These are phyloP conservation scores for Triplophysa dalaica DNA, from an alignment of 2,113 vertebrate genomes.

Conservation along the genomic window DNA sequence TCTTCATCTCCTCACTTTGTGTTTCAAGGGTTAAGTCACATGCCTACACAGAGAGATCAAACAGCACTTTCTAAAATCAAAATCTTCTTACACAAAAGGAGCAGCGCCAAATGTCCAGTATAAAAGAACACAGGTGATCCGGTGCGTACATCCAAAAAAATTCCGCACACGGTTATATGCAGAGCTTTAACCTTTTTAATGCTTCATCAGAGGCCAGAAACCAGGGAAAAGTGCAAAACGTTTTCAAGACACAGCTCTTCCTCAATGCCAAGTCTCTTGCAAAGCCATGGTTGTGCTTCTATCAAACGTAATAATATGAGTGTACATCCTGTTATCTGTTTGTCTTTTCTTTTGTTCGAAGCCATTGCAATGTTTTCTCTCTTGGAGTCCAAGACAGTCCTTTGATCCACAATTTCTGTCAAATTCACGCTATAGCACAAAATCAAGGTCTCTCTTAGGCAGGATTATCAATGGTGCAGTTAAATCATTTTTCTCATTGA, in stretches of 20 bases:
- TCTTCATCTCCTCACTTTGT: background rate
- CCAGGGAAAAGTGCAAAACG: no score
- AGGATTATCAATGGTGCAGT: slow-evolving; percentile 62
- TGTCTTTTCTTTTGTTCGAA: slow-evolving; percentile 58
- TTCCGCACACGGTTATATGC: no score
- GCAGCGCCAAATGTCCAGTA: no score
- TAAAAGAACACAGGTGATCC: no score
- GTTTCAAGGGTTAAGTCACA: slow-evolving; percentile 13
- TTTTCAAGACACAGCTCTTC: no score
- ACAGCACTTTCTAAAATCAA: slow-evolving; percentile 2
- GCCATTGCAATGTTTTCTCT: slow-evolving; percentile 50
- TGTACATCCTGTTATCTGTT: slow-evolving; percentile 42
- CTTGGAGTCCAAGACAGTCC: slow-evolving; percentile 57
- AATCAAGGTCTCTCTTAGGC: slow-evolving; percentile 51
- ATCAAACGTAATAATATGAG: slow-evolving; percentile 49
- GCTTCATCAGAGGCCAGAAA: no score
- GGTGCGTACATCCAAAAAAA: no score
- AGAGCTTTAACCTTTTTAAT: no score
- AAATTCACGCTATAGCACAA: slow-evolving; percentile 65
- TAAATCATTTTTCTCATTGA: slow-evolving; percentile 64
- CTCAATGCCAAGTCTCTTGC: slow-evolving; percentile 32
- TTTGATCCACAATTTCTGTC: slow-evolving; percentile 63
- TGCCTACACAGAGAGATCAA: slow-evolving; percentile 11
- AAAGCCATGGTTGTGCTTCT: slow-evolving; percentile 42
- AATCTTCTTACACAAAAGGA: no score